Percentiles rank a stretch among this genome's conserved stretches.
Evolutionary conservation across 1,140 invertebrate genomes (phyloP).

Genomic region (Proctacanthus coquilletti): DNA sequence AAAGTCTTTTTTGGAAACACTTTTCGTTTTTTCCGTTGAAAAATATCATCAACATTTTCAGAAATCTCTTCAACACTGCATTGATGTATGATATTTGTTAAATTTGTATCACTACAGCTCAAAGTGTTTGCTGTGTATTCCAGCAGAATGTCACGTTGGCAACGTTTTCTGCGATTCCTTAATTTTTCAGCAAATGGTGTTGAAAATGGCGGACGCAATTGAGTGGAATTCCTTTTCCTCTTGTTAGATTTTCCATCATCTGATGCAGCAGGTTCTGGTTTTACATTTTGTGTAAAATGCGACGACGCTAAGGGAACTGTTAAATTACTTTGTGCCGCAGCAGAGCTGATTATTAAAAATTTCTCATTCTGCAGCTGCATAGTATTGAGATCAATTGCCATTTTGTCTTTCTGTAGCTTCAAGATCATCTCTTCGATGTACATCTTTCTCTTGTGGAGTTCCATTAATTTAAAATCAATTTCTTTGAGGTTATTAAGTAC

Average conservation of each 20-base stretch:
- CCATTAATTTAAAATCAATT: constrained; percentile 20
- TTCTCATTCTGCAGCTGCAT: constrained; percentile 22
- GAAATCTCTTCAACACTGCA: too few relatives aligned
- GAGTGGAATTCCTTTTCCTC: neutral
- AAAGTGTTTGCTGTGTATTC: neutral
- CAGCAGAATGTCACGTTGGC: neutral
- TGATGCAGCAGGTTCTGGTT: neutral
- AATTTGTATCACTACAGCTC: too few relatives aligned
- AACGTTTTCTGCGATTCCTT: neutral
- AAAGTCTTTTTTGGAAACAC: too few relatives aligned
- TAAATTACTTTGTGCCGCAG: constrained; percentile 4
- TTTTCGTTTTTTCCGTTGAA: too few relatives aligned
- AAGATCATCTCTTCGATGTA: constrained; percentile 25
- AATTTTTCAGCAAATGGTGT: neutral
- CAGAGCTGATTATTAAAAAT: constrained; percentile 16
- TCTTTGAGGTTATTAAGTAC: constrained; percentile 16
- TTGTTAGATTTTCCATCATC: neutral
- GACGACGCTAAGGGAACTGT: neutral
- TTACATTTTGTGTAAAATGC: neutral
- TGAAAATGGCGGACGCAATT: too few relatives aligned
- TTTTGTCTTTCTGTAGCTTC: constrained; percentile 24
- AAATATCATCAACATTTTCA: neutral
- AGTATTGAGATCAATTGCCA: constrained; percentile 15
- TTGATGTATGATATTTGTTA: too few relatives aligned
- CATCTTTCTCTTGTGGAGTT: constrained; percentile 19